Conservation (phyloP, 92 coral and sea anemone genomes). For the Pocillopora grandis region DNA sequence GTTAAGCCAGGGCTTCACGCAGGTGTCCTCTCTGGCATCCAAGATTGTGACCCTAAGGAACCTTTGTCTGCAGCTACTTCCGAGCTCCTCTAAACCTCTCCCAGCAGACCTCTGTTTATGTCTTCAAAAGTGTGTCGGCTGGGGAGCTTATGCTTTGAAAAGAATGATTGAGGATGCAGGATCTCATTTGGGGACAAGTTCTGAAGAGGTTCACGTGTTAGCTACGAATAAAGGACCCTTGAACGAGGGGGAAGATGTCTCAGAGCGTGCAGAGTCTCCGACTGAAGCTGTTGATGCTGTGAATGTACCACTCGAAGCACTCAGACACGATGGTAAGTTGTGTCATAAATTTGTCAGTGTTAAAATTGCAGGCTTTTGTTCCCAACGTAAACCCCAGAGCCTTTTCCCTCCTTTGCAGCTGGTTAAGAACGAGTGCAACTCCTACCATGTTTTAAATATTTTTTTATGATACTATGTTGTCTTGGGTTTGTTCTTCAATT, state of each 20-base stretch:
- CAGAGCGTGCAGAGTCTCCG: constrained; percentile 31
- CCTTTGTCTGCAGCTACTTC: constrained; percentile 66
- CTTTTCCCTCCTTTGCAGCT: no score
- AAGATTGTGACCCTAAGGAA: constrained; percentile 76
- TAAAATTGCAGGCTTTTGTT: neutral
- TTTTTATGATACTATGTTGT: neutral
- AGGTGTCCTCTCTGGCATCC: constrained; percentile 79
- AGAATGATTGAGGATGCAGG: constrained; percentile 88
- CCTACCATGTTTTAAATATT: neutral
- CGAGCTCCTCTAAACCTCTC: constrained; percentile 54
- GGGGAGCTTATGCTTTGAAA: constrained; percentile 83
- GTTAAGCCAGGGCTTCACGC: constrained; percentile 86
- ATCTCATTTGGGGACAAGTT: constrained; percentile 55
- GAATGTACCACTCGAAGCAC: constrained; percentile 48
- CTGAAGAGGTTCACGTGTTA: constrained; percentile 32
- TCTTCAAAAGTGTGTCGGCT: constrained; percentile 82
- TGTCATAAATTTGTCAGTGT: neutral
- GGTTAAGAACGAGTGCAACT: neutral
- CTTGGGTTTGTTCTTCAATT: no score
- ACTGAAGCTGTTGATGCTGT: constrained; percentile 65
- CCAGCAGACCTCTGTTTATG: constrained; percentile 62
- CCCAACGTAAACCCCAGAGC: no score
- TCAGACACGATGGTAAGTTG: constrained; percentile 50
- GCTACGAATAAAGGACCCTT: constrained; percentile 13
- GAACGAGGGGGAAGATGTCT: constrained; percentile 8